Conservation (phyloP, 2,888 invertebrate species). For the Deilephila elpenor region DNA sequence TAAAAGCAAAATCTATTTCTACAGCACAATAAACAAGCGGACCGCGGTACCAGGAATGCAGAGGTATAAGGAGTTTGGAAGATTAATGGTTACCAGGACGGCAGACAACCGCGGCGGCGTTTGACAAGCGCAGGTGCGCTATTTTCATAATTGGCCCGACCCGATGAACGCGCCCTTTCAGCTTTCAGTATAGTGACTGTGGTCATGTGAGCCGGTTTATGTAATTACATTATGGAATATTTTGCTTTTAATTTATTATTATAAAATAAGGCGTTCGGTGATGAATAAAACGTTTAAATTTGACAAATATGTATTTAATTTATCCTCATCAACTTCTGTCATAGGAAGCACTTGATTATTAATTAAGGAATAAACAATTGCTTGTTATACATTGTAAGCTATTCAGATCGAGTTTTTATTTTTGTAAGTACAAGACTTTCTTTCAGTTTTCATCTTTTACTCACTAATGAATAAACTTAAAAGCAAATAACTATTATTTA, state of each 20-base stretch:
- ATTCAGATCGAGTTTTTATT: no score
- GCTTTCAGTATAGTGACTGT: constrained; percentile 65
- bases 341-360: no score
- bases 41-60: constrained; percentile 69
- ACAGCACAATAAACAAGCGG: constrained; percentile 23
- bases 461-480: no score
- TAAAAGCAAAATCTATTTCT: constrained; percentile 11
- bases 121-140: constrained; percentile 84
- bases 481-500: no score
- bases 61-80: constrained; percentile 73
- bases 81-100: constrained; percentile 77
- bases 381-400: no score
- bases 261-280: neutral
- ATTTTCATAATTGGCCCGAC: constrained; percentile 84
- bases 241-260: neutral
- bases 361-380: no score
- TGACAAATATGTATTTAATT: no score
- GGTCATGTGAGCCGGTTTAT: constrained; percentile 45
- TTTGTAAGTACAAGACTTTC: no score
- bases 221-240: constrained; percentile 29
- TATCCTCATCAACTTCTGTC: no score
- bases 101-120: constrained; percentile 80
- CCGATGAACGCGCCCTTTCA: constrained; percentile 72
- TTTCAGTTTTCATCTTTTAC: no score
- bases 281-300: no score